These are phyloP conservation scores for Mesoclemmys tuberculata DNA, from an alignment of 2,113 vertebrate species.

Conservation along the genomic window DNA sequence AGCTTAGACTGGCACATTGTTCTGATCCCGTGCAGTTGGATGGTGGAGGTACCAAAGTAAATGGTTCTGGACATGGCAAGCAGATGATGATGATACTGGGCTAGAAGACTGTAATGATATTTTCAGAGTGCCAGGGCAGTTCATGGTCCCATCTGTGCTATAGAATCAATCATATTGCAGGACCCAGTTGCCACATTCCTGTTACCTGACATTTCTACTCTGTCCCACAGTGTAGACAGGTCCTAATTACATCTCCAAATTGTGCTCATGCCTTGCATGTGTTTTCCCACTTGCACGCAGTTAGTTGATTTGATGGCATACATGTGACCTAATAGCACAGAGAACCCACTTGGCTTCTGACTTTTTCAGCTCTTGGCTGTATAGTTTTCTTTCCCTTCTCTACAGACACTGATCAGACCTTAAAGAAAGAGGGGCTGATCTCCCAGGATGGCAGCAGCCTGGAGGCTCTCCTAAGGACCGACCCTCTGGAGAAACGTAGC, in stretches of 20 bases:
- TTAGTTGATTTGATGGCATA: background rate
- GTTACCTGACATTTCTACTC: too few relatives aligned
- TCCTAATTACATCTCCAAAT: background rate
- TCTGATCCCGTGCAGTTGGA: background rate
- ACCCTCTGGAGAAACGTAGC: constrained; percentile 87
- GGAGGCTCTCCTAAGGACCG: constrained; percentile 91
- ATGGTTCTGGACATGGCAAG: background rate
- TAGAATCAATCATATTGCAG: background rate
- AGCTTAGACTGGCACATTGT: too few relatives aligned
- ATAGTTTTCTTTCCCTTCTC: background rate
- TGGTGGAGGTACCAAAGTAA: background rate
- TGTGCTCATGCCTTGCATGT: background rate
- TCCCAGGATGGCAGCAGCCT: constrained; percentile 93
- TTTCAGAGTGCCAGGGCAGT: background rate
- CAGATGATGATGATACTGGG: background rate
- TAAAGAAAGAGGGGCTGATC: constrained; percentile 91
- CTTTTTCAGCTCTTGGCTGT: background rate
- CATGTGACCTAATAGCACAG: background rate
- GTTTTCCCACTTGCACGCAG: background rate
- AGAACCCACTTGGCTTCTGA: background rate
- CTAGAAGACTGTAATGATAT: background rate
- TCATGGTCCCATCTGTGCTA: background rate
- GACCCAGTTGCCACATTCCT: background rate
- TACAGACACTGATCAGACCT: constrained; percentile 87
- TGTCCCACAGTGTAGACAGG: background rate